Conservation (phyloP, 2,888 invertebrate species). For the Encarsia formosa region DNA sequence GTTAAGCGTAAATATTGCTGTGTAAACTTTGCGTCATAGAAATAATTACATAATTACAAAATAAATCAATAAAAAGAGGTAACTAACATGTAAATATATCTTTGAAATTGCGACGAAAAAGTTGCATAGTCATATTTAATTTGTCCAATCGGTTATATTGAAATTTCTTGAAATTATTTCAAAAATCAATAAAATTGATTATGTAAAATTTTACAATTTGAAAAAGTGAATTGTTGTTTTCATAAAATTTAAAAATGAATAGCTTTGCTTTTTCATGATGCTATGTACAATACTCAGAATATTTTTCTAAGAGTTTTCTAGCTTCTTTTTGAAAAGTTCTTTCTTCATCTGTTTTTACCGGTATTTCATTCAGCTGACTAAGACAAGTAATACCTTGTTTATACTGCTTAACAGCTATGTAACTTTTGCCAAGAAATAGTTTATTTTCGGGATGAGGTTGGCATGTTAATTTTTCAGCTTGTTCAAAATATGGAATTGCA, state of each 20-base stretch:
- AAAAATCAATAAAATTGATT: no score
- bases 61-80: no score
- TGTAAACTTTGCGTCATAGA: no score
- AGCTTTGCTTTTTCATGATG: constrained; percentile 7
- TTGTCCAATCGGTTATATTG: no score
- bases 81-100: no score
- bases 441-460: constrained; percentile 60
- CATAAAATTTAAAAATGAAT: constrained; percentile 16
- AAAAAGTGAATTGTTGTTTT: constrained; percentile 1
- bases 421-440: constrained; percentile 58
- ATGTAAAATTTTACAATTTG: background rate
- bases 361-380: constrained; percentile 35
- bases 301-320: constrained; percentile 36
- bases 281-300: constrained; percentile 34
- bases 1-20: background rate
- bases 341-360: constrained; percentile 32
- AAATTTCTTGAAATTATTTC: no score
- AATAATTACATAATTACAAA: no score
- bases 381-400: constrained; percentile 55
- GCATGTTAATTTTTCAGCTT: constrained; percentile 55
- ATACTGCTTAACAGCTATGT: constrained; percentile 54
- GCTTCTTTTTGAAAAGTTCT: constrained; percentile 37
- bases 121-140: no score
- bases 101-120: no score
- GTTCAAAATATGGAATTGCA: constrained; percentile 56